Conservation (phyloP, 2,113 vertebrate genomes). For the Carassius carassius region DNA sequence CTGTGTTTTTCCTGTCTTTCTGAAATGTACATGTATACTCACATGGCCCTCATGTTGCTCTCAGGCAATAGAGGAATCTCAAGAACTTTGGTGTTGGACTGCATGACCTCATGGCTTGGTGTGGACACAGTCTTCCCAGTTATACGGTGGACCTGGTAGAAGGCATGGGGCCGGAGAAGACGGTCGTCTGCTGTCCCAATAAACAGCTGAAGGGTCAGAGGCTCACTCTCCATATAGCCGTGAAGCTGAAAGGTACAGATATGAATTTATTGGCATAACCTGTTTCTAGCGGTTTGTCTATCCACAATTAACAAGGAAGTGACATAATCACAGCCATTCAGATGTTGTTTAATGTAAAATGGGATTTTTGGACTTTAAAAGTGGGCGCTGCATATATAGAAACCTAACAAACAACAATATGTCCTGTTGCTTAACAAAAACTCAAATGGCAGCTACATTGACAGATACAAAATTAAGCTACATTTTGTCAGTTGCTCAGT, state of each 20-base stretch:
- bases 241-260: conserved; percentile 85
- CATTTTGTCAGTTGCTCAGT: not conserved
- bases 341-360: not conserved
- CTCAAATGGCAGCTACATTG: too few species aligned
- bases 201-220: conserved; percentile 94
- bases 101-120: conserved; percentile 90
- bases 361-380: not conserved
- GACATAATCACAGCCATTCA: not conserved
- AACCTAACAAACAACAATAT: not conserved
- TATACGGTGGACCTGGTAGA: conserved; percentile 99
- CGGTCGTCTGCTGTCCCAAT: conserved; percentile 98
- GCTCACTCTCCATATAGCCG: conserved; percentile 92
- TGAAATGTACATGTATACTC: conserved; percentile 59
- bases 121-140: conserved; percentile 97
- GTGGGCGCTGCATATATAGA: not conserved
- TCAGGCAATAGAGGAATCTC: conserved; percentile 95
- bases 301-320: not conserved
- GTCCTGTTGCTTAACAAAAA: not conserved
- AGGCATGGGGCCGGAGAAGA: conserved; percentile 93
- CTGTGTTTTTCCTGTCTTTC: not conserved
- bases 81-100: conserved; percentile 96
- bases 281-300: not conserved
- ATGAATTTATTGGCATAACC: not conserved
- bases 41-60: conserved; percentile 96
- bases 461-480: not conserved